phyloP scores from a whole-genome alignment of 2,797 vertebrate species.

The Chaunax sp. region DNA sequence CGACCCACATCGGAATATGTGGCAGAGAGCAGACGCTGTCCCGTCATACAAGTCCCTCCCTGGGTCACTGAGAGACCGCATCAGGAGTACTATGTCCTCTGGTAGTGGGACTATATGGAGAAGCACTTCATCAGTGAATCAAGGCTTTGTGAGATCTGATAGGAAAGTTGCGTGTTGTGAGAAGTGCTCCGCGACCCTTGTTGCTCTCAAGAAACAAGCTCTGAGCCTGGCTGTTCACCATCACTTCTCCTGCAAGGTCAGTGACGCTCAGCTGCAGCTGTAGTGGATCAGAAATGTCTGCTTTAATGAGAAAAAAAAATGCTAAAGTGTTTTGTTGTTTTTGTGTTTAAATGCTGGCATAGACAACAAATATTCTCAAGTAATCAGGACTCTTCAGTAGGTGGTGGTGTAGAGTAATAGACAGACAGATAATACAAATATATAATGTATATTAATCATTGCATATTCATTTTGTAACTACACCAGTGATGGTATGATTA shows the following conservation, averaged over 20 bases:
- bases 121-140: conserved; percentile 81
- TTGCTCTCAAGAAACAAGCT: conserved; percentile 93
- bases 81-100: conserved; percentile 81
- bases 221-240: conserved; percentile 91
- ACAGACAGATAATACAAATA: no score
- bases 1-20: conserved; percentile 87
- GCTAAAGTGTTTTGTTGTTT: no score
- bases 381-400: neutral
- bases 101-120: conserved; percentile 83
- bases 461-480: no score
- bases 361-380: no score
- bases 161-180: conserved; percentile 90
- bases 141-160: conserved; percentile 85
- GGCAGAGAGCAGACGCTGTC: conserved; percentile 86
- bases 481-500: no score
- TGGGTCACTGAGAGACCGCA: conserved; percentile 69
- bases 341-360: no score
- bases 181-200: conserved; percentile 92
- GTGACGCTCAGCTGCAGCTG: conserved; percentile 14
- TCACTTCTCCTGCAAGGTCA: conserved; percentile 89
- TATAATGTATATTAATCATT: no score
- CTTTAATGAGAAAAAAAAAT: neutral
- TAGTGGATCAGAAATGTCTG: neutral
- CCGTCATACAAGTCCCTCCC: conserved; percentile 79
- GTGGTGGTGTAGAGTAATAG: neutral